Base-by-base conservation (phyloP, 92 coral and sea anemone genomes). In the Zoanthus solanderi region DNA sequence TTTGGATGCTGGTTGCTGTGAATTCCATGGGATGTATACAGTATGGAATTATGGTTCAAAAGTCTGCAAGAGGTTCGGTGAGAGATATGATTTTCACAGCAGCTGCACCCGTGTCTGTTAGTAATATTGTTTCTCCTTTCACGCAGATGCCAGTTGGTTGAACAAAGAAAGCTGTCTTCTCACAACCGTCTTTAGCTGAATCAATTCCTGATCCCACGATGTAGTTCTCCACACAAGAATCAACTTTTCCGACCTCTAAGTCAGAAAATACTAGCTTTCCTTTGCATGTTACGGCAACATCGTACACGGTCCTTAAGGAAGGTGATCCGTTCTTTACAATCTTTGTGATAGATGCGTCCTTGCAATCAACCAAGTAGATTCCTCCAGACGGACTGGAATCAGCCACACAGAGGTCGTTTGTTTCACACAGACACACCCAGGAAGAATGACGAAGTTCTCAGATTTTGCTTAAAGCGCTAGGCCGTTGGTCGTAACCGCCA, bases 151-250 rank as follows among this genome's bases (percentile, higher is more conserved):
- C 87, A 83, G 78, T 68, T 83, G 87, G 78, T 68, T 83, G 67
- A 47, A 68, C 78, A 68, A 83, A 83, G 78, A 78, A 68, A 83
- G 87, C 68, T 29, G 87, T 83, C 66, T 83, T 83, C 78, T 83
- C 87, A 47, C 87, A 83, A 46, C 66, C 66, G 16, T 66, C 87
- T 83, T 83, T 37, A 66, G 87, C 28, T 83, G 58, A 42, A 68
- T 67, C 87, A 63, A 68, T 83, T 68, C 78, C 87, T 83, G 87
- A 83, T 46, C 87, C 87, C 77, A 83, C 61, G 77, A 83, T 83
- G 48, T 83, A 83, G 68, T 67, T 83, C 54, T 76, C 86, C 52
- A 44, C 86, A 81, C 75, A 7, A 44, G 76, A 83, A 67, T 83
- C 77, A 68, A 83, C 76, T 83, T 46, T 44, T 29, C 65, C 76